Base-by-base conservation (phyloP, 2,113 vertebrate genomes). In the Lampris incognitus region DNA sequence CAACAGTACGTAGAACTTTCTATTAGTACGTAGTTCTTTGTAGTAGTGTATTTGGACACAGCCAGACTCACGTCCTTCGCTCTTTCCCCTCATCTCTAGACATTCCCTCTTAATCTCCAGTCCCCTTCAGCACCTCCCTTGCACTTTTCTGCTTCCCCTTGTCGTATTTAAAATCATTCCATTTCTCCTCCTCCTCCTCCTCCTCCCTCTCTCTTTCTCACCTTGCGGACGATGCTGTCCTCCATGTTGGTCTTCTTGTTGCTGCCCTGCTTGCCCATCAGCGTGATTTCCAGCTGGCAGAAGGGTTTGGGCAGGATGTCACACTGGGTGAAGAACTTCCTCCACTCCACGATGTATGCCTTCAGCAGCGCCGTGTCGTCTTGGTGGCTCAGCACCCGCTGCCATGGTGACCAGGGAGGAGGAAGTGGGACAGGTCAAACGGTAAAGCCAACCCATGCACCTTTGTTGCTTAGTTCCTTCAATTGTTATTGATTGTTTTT, bases 261-360 rank as follows among this genome's bases (percentile, higher is more conserved):
- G 93, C 96, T 98, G 87, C 97, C 97, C 87, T 99, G 97, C 90
- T 99, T 99, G 74, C 97, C 97, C 97, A 99, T 96, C 86, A 99
- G 94, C 9, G 97, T 98, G 87, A 98, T 94, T 86, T 94, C 94
- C 75, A 94, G 79, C 88, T 94, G 93, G 89, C 97, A 99, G 88
- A 99, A 99, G 11, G 97, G 97, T 90, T 99, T 99, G 51, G 97
- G 97, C 60, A 95, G 86, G 81, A 95, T 95, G 88, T 95, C 94
- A 3, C 94, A 95, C 78, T 95, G 94, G 0, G 94, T 95, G 85
- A 95, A 95, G 85, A 94, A 94, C 94, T 99, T 99, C 89, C 97
- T 94, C 97, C 97, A 99, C 91, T 99, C 97, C 61, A 96, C 96
- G 9, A 98, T 99, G 83, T 99, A 99, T 1, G 97, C 97, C 92